These are phyloP conservation scores for Oncopodura yosiiana DNA, from an alignment of 1,140 invertebrate species.

Conservation along the genomic window DNA sequence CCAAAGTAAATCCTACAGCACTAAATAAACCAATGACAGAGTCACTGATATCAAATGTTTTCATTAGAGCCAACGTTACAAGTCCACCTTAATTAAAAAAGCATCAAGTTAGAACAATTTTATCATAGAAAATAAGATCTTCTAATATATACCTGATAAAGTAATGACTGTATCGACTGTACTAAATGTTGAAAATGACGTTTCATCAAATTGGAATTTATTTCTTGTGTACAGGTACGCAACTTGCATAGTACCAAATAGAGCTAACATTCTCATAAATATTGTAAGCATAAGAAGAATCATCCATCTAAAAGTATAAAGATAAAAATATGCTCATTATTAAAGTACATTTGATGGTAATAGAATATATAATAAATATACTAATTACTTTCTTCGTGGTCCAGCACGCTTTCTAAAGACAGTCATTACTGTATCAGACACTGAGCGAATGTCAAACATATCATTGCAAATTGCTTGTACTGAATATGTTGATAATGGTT, in stretches of 20 bases:
- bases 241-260: conserved; percentile 24
- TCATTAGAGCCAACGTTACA: conserved; percentile 18
- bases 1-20: conserved; percentile 13
- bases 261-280: conserved; percentile 22
- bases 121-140: no score
- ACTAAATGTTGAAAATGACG: conserved; percentile 14
- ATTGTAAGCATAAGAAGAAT: conserved; percentile 25
- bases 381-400: conserved; percentile 17
- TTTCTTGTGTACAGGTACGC: conserved; percentile 21
- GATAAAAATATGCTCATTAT: neutral
- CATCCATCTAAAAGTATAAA: conserved; percentile 17
- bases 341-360: neutral
- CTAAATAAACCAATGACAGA: conserved; percentile 23
- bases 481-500: neutral
- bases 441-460: conserved; percentile 25
- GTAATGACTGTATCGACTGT: conserved; percentile 14
- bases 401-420: conserved; percentile 14
- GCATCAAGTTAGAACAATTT: no score
- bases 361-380: neutral
- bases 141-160: conserved; percentile 2
- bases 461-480: conserved; percentile 10
- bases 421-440: conserved; percentile 24
- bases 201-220: conserved; percentile 24
- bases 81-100: conserved; percentile 8
- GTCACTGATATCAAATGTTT: conserved; percentile 16